These are phyloP conservation scores for Cardiocondyla obscurior DNA, from an alignment of 1,140 invertebrate genomes.

Conservation along the genomic window DNA sequence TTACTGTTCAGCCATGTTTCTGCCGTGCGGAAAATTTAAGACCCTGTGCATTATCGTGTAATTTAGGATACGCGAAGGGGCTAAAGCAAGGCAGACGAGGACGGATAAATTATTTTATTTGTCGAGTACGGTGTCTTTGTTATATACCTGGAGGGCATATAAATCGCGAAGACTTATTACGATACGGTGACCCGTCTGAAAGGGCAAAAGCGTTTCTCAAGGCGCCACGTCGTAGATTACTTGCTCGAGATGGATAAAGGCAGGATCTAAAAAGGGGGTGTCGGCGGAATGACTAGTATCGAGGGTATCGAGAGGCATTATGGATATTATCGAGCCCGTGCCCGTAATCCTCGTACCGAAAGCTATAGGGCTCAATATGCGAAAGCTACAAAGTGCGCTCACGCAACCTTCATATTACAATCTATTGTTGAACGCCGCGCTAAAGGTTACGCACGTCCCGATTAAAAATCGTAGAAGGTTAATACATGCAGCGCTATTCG, in stretches of 20 bases:
- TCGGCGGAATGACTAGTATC: constrained; percentile 20
- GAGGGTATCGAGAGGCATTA: constrained; percentile 28
- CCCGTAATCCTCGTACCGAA: constrained; percentile 26
- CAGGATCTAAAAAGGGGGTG: neutral
- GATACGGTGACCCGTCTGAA: constrained; percentile 30
- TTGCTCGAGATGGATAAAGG: constrained; percentile 14
- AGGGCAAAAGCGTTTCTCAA: constrained; percentile 24
- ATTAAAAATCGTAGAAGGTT: constrained; percentile 2
- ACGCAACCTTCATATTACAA: constrained; percentile 24
- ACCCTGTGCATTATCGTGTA: constrained; percentile 54
- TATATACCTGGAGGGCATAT: constrained; percentile 18
- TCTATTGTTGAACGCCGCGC: neutral
- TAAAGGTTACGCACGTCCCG: neutral
- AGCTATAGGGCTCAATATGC: constrained; percentile 46
- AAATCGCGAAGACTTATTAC: constrained; percentile 53
- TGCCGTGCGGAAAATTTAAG: constrained; percentile 59
- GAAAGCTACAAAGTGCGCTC: constrained; percentile 8
- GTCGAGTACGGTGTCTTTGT: constrained; percentile 33
- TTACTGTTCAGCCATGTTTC: constrained; percentile 48
- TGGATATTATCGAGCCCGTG: constrained; percentile 50
- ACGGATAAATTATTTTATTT: constrained; percentile 64
- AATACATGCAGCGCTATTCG: neutral
- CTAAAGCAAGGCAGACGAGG: constrained; percentile 3
- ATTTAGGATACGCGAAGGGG: constrained; percentile 54
- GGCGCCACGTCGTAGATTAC: constrained; percentile 38